Conservation (phyloP, 2,888 invertebrate species). For the Heliothis peltigera region DNA sequence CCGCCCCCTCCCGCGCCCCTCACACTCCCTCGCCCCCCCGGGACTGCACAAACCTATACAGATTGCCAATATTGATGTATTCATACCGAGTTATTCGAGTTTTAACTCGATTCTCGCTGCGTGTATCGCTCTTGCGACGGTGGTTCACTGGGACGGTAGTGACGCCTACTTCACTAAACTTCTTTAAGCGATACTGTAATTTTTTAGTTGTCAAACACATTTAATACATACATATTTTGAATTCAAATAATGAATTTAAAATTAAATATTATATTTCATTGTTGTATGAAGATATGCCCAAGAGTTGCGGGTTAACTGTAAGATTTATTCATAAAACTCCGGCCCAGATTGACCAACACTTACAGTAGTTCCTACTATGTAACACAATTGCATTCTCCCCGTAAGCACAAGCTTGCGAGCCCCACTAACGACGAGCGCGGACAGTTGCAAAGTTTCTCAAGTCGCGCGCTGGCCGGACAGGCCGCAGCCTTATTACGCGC, state of each 20-base stretch:
- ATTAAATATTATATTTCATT: too few relatives aligned
- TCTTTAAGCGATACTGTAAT: too few relatives aligned
- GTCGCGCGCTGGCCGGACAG: constrained; percentile 12
- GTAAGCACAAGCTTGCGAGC: not conserved
- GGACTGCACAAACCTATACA: constrained; percentile 38
- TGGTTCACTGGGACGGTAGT: too few relatives aligned
- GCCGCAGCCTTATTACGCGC: constrained; percentile 76
- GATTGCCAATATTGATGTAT: constrained; percentile 43
- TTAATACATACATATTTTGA: too few relatives aligned
- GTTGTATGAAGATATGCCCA: too few relatives aligned
- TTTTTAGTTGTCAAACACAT: too few relatives aligned
- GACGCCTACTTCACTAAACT: too few relatives aligned
- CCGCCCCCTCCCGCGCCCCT: constrained; percentile 35
- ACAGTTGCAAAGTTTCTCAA: constrained; percentile 44
- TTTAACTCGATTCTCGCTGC: constrained; percentile 1
- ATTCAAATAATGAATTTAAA: too few relatives aligned
- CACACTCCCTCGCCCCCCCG: constrained; percentile 32
- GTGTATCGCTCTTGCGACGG: too few relatives aligned
- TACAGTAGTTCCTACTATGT: not conserved
- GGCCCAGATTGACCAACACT: not conserved
- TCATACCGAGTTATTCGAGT: constrained; percentile 14
- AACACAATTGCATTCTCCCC: constrained; percentile 9
- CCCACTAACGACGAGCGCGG: not conserved
- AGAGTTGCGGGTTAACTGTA: too few relatives aligned
- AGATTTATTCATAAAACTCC: too few relatives aligned